phyloP scores from a whole-genome alignment of 1,140 invertebrate genomes.

The Drosophila pectinifera region DNA sequence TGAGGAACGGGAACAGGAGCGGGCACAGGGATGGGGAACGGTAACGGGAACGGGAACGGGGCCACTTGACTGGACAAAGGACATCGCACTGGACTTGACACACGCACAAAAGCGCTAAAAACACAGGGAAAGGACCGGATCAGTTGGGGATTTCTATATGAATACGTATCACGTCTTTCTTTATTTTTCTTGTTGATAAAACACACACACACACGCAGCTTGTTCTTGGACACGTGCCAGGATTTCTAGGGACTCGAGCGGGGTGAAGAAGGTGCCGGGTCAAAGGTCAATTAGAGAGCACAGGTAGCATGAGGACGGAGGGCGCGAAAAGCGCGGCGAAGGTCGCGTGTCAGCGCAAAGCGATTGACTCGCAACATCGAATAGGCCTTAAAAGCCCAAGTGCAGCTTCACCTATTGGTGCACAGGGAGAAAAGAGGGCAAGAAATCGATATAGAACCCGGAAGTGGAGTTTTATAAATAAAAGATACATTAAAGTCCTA shows the following conservation, averaged over 20 bases:
- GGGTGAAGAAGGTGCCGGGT: conserved; percentile 12
- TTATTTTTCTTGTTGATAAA: no score
- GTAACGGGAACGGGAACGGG: not conserved
- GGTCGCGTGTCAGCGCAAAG: conserved; percentile 30
- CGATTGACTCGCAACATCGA: conserved; percentile 20
- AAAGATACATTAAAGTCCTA: no score
- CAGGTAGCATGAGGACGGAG: conserved; percentile 5
- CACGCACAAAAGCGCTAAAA: conserved; percentile 65
- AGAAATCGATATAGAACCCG: rapidly evolving
- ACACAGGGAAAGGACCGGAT: conserved; percentile 3
- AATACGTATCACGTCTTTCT: not conserved
- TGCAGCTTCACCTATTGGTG: not conserved
- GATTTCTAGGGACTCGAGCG: not conserved
- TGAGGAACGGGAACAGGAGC: not conserved
- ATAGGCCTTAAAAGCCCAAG: conserved; percentile 13
- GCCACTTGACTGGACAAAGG: conserved; percentile 79
- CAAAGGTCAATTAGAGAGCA: conserved; percentile 46
- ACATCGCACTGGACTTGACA: conserved; percentile 73
- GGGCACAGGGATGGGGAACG: not conserved
- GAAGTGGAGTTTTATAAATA: not conserved
- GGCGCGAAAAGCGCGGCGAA: not conserved
- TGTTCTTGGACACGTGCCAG: conserved; percentile 10
- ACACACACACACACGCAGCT: no score
- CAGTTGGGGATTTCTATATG: conserved; percentile 9
- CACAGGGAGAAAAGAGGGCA: not conserved